Conservation (phyloP, 2,888 invertebrate species). For the Drosophila setosimentum region DNA sequence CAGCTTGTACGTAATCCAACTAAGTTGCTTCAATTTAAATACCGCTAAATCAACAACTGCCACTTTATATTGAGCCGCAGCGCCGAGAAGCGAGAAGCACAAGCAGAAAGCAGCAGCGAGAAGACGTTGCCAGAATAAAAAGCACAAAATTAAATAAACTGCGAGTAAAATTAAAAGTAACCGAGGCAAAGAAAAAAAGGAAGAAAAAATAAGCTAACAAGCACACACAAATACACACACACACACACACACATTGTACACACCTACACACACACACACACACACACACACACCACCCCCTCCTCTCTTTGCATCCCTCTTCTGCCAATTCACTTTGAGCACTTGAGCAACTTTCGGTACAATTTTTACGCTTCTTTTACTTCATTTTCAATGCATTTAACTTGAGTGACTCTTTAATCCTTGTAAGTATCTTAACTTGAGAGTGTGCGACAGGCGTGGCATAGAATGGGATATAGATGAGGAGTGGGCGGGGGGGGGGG, state of each 20-base stretch:
- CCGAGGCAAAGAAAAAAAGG: slow-evolving; percentile 62
- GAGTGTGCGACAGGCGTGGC: slow-evolving; percentile 28
- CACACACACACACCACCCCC: slow-evolving; percentile 30
- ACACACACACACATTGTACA: slow-evolving; percentile 35
- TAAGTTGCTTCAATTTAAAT: slow-evolving; percentile 80
- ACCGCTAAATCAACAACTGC: slow-evolving; percentile 80
- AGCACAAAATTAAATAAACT: slow-evolving; percentile 84
- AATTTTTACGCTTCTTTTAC: slow-evolving; percentile 82
- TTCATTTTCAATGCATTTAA: slow-evolving; percentile 84
- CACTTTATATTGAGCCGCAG: slow-evolving; percentile 60
- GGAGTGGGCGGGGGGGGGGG: background rate
- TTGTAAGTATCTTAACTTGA: slow-evolving; percentile 82
- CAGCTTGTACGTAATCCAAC: slow-evolving; percentile 66
- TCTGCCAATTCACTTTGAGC: slow-evolving; percentile 11
- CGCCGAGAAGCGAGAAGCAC: slow-evolving; percentile 10
- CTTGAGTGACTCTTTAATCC: slow-evolving; percentile 85
- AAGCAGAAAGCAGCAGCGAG: slow-evolving; percentile 13
- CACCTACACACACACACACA: slow-evolving; percentile 30
- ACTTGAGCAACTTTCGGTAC: slow-evolving; percentile 62
- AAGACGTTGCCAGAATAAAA: slow-evolving; percentile 60
- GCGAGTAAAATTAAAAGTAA: slow-evolving; percentile 77
- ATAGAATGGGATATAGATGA: background rate
- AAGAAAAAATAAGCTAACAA: slow-evolving; percentile 57
- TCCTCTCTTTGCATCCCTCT: background rate
- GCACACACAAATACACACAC: slow-evolving; percentile 24